Conservation (phyloP, 2,888 invertebrate species). For the Galeopsomyia nigrocyanea region DNA sequence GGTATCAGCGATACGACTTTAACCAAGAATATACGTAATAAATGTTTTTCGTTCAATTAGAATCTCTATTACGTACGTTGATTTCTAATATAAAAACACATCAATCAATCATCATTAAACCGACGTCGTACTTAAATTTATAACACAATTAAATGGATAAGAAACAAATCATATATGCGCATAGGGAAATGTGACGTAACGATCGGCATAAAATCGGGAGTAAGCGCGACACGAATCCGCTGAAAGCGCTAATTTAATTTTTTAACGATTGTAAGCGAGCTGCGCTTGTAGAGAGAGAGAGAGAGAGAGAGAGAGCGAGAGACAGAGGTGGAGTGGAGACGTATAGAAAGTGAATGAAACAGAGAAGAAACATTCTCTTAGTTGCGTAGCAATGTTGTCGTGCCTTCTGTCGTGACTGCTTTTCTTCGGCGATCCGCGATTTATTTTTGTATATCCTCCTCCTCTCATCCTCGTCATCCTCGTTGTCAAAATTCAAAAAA, state of each 20-base stretch:
- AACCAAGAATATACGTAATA: no score
- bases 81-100: conserved; percentile 37
- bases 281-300: no score
- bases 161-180: no score
- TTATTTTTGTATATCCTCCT: conserved; percentile 55
- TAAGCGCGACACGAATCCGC: background rate
- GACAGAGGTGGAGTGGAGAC: background rate
- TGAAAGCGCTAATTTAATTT: conserved; percentile 34
- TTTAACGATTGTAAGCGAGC: conserved; percentile 22
- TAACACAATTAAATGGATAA: no score
- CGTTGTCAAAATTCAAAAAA: conserved; percentile 24
- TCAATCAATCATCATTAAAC: no score
- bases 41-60: no score
- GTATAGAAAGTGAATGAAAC: conserved; percentile 2
- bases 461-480: background rate
- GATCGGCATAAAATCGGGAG: no score
- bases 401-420: conserved; percentile 66
- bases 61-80: conserved; percentile 22
- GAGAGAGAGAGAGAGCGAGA: no score
- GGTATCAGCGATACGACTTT: no score
- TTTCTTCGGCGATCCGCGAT: conserved; percentile 58
- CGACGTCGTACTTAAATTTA: no score
- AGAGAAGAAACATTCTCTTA: conserved; percentile 54
- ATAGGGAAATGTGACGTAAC: no score
- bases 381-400: conserved; percentile 62